phyloP scores from a whole-genome alignment of 2,888 invertebrate genomes.

The Neria commutata region DNA sequence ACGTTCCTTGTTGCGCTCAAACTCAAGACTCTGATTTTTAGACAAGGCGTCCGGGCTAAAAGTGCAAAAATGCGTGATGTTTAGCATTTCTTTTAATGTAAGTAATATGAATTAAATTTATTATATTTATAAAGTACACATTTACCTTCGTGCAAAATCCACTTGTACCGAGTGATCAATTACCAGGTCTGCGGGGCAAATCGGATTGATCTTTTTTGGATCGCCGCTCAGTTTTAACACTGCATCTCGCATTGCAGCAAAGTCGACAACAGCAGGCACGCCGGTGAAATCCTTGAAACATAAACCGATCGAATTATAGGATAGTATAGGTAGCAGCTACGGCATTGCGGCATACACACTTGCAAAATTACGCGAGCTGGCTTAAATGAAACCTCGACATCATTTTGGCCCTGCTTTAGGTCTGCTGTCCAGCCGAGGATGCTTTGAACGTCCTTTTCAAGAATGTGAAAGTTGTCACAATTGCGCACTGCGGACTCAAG shows the following conservation, averaged over 20 bases:
- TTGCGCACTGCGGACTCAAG: slow-evolving; percentile 95
- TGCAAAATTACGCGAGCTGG: slow-evolving; percentile 95
- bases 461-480: slow-evolving; percentile 94
- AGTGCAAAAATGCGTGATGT: background rate
- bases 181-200: slow-evolving; percentile 96
- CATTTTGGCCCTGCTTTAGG: slow-evolving; percentile 61
- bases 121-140: slow-evolving; percentile 9
- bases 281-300: slow-evolving; percentile 84
- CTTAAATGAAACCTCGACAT: slow-evolving; percentile 93
- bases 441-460: slow-evolving; percentile 82
- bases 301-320: background rate
- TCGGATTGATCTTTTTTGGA: slow-evolving; percentile 93
- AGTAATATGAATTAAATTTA: background rate
- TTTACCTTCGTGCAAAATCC: slow-evolving; percentile 81
- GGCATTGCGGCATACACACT: slow-evolving; percentile 63
- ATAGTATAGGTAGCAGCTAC: background rate
- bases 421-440: slow-evolving; percentile 83
- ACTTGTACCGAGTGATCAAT: slow-evolving; percentile 99
- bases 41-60: slow-evolving; percentile 81
- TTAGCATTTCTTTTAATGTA: background rate
- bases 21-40: slow-evolving; percentile 94
- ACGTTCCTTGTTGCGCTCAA: slow-evolving; percentile 92
- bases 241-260: slow-evolving; percentile 98
- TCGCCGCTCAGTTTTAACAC: slow-evolving; percentile 85
- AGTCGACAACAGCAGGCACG: slow-evolving; percentile 97